These are phyloP conservation scores for Apeltes quadracus DNA, from an alignment of 2,113 vertebrate genomes.

Conservation along the genomic window DNA sequence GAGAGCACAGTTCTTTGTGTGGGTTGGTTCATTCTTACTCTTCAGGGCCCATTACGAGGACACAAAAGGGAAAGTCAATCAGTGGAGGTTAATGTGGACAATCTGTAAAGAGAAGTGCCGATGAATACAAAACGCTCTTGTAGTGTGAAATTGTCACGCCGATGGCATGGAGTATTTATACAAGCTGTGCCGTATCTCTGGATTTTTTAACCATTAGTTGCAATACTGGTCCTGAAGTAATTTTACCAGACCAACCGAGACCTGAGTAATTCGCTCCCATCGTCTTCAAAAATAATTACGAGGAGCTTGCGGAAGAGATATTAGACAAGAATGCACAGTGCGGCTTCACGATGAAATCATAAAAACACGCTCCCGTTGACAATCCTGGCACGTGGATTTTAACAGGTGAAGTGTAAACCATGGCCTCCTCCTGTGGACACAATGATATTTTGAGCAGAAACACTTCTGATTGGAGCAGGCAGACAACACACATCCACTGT, in stretches of 20 bases:
- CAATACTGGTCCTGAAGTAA: neutral
- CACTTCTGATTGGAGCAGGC: neutral
- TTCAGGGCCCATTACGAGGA: slow-evolving; percentile 23
- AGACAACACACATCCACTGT: neutral
- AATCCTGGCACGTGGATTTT: neutral
- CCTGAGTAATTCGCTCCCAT: neutral
- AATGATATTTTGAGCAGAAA: neutral
- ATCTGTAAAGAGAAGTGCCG: slow-evolving; percentile 27
- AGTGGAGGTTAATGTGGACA: slow-evolving; percentile 41
- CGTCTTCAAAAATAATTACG: neutral
- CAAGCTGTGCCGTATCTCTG: neutral
- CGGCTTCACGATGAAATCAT: neutral
- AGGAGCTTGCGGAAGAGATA: neutral
- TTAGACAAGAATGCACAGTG: neutral
- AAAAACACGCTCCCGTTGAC: neutral
- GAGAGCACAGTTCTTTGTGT: slow-evolving; percentile 47
- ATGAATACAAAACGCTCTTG: slow-evolving; percentile 40
- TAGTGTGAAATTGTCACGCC: slow-evolving; percentile 17
- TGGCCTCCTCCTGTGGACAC: neutral
- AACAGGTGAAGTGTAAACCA: neutral
- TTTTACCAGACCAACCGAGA: neutral
- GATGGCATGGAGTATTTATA: neutral
- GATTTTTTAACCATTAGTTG: neutral
- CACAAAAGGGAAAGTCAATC: slow-evolving; percentile 36
- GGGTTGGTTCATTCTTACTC: slow-evolving; percentile 17